Base-by-base conservation (phyloP, 2,888 invertebrate species). In the Quadroppia sp. region DNA sequence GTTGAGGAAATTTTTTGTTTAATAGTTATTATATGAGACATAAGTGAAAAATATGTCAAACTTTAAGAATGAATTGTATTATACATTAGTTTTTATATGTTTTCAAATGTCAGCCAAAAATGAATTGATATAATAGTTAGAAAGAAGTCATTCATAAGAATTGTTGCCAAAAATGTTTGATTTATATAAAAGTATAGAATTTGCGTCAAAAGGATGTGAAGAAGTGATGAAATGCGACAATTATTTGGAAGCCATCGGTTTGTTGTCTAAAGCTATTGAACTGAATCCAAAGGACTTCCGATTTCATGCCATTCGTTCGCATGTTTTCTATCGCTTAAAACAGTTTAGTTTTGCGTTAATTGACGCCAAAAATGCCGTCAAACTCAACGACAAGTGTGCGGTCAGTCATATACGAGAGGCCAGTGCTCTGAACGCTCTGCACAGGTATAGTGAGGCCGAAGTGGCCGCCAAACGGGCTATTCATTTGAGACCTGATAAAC, bases 201-300 rank as follows among this genome's bases (percentile, higher is more conserved):
- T 56, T 3, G 56, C 56, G 28, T 56, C 56, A 56, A 56, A 56
- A 56, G 56, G 56, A 56, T 56, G 56, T 56, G 23, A 56, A 28
- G 28, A 6, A 56, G 25, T 7, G 28, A 25, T 13, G 17, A 23
- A 20, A 20, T 56, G 2, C 23, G 23, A 28, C 28, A 9, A 56
- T 56, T 56, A 56, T 15, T 25, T 56, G 2, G 25, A 56, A 56
- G 23, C 28, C 56, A 56, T 56, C 23, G 23, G 25, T 25, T 28
- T 23, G 25, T 13, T 56, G 20, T 23, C 56, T 6, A 56, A 28
- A 28, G 56, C 56, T 56, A 56, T 56, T 56, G 56, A 48, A 11
- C 28, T 28, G 20, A 28, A 56, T 56, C 15, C 23, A 56, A 56
- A 6, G 6, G 56, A 56, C 25, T 56, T 56, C 56, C 56, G 56